phyloP scores from a whole-genome alignment of 2,888 invertebrate species.

The Drosophila subquinaria region DNA sequence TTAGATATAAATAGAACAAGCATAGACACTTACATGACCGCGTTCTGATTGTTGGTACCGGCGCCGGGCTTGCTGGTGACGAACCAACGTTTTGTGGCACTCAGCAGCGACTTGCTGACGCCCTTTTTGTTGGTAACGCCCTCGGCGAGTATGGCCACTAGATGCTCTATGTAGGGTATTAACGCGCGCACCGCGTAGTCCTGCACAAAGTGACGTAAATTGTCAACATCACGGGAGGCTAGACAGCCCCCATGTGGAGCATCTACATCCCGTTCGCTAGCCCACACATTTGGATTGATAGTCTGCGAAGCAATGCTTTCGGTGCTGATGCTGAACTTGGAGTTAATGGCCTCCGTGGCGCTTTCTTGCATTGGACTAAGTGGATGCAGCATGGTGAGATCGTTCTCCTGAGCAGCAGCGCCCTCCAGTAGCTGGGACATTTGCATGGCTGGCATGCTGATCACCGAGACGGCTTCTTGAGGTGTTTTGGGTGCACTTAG shows the following conservation, averaged over 20 bases:
- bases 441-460: constrained; percentile 83
- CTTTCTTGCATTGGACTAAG: constrained; percentile 90
- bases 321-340: constrained; percentile 86
- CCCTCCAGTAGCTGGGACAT: constrained; percentile 72
- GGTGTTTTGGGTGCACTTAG: constrained; percentile 87
- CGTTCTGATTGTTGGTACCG: constrained; percentile 89
- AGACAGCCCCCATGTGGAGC: constrained; percentile 90
- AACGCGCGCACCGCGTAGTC: constrained; percentile 95
- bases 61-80: constrained; percentile 94
- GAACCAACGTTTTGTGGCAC: constrained; percentile 98
- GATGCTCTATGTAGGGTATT: constrained; percentile 96
- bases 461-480: constrained; percentile 86
- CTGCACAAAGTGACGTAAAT: constrained; percentile 92
- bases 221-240: constrained; percentile 93
- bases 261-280: constrained; percentile 87
- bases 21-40: constrained; percentile 90
- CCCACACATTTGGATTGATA: constrained; percentile 87
- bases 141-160: constrained; percentile 92
- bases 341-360: constrained; percentile 87
- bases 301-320: constrained; percentile 87
- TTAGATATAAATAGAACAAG: too few species aligned
- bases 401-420: constrained; percentile 70
- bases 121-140: constrained; percentile 94
- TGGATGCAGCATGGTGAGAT: constrained; percentile 88
- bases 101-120: constrained; percentile 95